A percentile compares a stretch with the other conserved stretches of the same genome.
Evolutionary conservation across 2,113 vertebrate species (phyloP).

Genomic region (Acrocephalus kingi): DNA sequence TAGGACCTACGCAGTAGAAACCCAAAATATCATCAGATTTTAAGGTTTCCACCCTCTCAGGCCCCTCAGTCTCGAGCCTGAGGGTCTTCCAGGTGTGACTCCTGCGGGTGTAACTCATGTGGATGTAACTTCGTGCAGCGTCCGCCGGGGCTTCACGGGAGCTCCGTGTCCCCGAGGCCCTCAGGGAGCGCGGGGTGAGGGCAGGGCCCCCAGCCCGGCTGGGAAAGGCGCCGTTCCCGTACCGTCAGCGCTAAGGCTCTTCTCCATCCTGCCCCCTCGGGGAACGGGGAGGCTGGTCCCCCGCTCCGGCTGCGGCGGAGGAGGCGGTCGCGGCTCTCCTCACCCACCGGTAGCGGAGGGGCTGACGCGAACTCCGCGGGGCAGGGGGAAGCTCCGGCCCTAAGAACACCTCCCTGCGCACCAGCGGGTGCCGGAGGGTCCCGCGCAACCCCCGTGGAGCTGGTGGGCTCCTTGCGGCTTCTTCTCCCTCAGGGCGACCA

Average conservation of each 20-base stretch:
- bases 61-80: not conserved
- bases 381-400: not conserved
- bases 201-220: not conserved
- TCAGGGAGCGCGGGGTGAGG: no score
- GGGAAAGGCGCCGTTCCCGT: not conserved
- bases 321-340: not conserved
- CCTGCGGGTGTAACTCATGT: rapidly evolving
- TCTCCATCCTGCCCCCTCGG: not conserved
- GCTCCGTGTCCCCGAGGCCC: not conserved
- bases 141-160: not conserved
- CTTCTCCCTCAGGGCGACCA: not conserved
- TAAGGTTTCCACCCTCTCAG: not conserved
- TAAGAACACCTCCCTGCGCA: not conserved
- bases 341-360: not conserved
- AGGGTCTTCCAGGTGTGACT: not conserved
- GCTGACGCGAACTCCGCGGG: not conserved
- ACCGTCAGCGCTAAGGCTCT: not conserved
- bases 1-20: rapidly evolving
- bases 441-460: not conserved
- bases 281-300: not conserved
- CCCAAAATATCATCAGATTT: not conserved
- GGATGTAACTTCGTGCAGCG: not conserved
- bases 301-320: not conserved
- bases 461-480: not conserved
- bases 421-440: not conserved